These are phyloP conservation scores for Oreamnos americanus DNA, from an alignment of 2,113 vertebrate species.

Conservation along the genomic window DNA sequence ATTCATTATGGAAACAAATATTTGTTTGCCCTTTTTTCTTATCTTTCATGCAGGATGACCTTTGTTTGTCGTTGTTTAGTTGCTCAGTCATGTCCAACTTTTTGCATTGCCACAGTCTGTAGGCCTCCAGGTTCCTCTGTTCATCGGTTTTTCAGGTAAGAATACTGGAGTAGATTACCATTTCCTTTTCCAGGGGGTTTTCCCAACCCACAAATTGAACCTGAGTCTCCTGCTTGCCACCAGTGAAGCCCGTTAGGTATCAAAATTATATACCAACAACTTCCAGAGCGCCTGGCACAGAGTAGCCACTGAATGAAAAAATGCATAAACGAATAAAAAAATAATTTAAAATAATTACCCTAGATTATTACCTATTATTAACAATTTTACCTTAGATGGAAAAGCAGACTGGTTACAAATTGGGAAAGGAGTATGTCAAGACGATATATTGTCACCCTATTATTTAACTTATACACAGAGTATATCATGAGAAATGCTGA, in stretches of 20 bases:
- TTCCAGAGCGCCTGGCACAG: neutral
- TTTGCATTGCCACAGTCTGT: neutral
- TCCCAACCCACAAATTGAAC: neutral
- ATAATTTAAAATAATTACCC: neutral
- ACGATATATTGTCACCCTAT: neutral
- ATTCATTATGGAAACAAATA: neutral
- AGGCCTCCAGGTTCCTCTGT: neutral
- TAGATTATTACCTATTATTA: neutral
- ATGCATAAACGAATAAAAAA: neutral
- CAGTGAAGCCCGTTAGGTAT: neutral
- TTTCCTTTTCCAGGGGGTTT: neutral
- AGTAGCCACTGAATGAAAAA: neutral
- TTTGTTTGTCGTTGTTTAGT: neutral
- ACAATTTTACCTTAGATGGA: neutral
- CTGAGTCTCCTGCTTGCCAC: neutral
- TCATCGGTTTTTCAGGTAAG: neutral
- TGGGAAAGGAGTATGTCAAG: neutral
- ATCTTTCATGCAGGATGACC: neutral
- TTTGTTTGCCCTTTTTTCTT: neutral
- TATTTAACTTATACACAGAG: neutral
- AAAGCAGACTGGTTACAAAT: neutral
- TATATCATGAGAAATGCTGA: neutral
- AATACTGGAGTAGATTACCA: neutral
- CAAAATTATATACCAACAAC: neutral
- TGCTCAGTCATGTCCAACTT: neutral